Percentiles rank a stretch among this genome's conserved stretches.
These are phyloP conservation scores for Calliphora vomitoria DNA, from an alignment of 2,888 invertebrate genomes.

Conservation along the genomic window DNA sequence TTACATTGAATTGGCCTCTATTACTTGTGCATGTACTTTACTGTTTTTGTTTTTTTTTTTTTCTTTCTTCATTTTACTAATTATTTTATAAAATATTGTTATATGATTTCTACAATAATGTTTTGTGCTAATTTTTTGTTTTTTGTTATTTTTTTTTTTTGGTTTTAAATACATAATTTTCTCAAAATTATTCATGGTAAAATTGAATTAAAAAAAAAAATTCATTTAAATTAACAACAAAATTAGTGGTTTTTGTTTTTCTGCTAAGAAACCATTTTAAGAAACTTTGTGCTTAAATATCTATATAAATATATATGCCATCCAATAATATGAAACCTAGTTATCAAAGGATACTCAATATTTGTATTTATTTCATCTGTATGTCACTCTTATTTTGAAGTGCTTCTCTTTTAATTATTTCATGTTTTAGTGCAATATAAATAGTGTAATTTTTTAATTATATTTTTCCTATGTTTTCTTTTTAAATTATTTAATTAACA, in stretches of 20 bases:
- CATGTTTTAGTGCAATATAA: constrained; percentile 56
- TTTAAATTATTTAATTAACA: constrained; percentile 20
- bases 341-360: constrained; percentile 63
- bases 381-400: constrained; percentile 48
- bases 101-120: neutral
- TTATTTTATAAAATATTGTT: neutral
- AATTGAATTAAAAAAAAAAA: too few species aligned
- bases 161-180: neutral
- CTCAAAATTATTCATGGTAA: too few species aligned
- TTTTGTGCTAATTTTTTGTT: neutral
- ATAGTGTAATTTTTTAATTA: constrained; percentile 49
- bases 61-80: constrained; percentile 27
- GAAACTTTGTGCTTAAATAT: constrained; percentile 51
- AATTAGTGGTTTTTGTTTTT: neutral
- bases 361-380: constrained; percentile 36
- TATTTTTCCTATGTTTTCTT: constrained; percentile 42
- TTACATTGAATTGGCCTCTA: constrained; percentile 38
- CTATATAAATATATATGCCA: constrained; percentile 41
- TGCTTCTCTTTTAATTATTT: constrained; percentile 23
- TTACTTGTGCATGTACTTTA: neutral
- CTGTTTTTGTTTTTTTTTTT: too few species aligned
- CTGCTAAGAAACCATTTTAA: constrained; percentile 49
- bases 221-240: too few species aligned
- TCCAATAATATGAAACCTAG: constrained; percentile 66
- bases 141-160: neutral